Base-by-base conservation (phyloP, 1,140 invertebrate genomes). In the Aphidius gifuensis region DNA sequence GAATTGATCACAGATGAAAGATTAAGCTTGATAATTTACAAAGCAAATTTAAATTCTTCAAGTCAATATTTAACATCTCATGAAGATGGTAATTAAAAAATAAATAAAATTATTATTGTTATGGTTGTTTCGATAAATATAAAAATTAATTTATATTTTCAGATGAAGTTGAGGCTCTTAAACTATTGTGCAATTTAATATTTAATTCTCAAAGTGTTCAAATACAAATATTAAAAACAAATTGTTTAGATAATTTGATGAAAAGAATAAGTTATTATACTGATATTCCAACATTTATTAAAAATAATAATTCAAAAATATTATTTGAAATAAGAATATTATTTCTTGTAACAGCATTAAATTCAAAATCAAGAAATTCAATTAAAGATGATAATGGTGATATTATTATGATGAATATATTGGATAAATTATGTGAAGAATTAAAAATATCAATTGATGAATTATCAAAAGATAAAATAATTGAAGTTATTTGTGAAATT, bases 111-210 rank as follows among this genome's bases (percentile, higher is more conserved):
- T 40, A 38, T 56, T 61, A 11, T 48, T 8, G 51, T 23, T 47
- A 59, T 9, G 39, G 59, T 51, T 55, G 43, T 56, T 16, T 16
- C 23, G 38, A 62, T 67, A 66, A 55, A 71, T 71, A 42, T 64
- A 77, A 56, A 8, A 65, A 70, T 23, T 64, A 73, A 79, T 62
- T 73, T 83, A 9, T 78, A 66, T 65, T 84, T 82, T 44, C 73
- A 86, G 87, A 87, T 65, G 84, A 84, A 9, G 72, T 91, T 6
- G 94, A 96, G 79, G 88, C 92, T 0, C 76, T 93, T 51, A 98
- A 97, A 80, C 89, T 93, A 73, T 76, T 97, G 4, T 96, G 92
- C 72, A 98, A 98, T 80, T 78, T 97, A 49, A 82, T 95, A 51
- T 96, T 87, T 74, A 93, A 96, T 74, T 92, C 90, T 80, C 71